Evolutionary conservation across 2,888 invertebrate species (phyloP), one percentile per base, ranked within the genome.

Genomic region (Trissoscelio sp.): DNA sequence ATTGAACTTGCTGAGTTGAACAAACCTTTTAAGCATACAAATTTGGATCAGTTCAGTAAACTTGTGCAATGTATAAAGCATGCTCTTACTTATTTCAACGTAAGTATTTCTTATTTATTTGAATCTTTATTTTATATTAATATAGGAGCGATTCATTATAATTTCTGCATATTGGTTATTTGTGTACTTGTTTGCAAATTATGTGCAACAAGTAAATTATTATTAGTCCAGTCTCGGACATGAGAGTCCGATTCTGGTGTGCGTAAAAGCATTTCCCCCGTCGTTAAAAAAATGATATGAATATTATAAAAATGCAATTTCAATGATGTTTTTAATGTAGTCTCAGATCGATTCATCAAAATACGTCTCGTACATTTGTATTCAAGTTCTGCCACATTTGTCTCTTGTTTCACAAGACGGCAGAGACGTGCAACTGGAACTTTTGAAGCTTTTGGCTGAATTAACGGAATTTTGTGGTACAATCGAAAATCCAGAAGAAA

Each of bases 1-100:
- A n/a, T n/a, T n/a, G n/a, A n/a, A n/a, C n/a, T n/a, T n/a, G 96
- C 97, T 9, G 97, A 98, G 90, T 93, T 98, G 84, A 95, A 95
- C 87, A 94, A 95, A 79, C 94, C 95, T 78, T 92, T 93, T 69
- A 93, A 95, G 84, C 94, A 94, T 77, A 97, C 97, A 89, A 94
- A 94, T 91, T 92, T 95, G 11, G 95, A 96, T 87, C 93, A 91
- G 66, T 88, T 90, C 85, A 91, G 88, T 64, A 92, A 96, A 88
- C 93, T 98, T 48, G 94, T 97, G 84, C 95, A 97, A 88, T 98
- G 98, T 92, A 94, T 96, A 64, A 95, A 95, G 88, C 96, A 97
- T 91, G 96, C 97, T 57, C 92, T 97, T 85, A 97, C 97, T 37
- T 94, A 96, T 86, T 97, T 98, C 92, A 98, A 97, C 85, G 97